Evolutionary conservation across 2,113 vertebrate species (phyloP), one percentile per base, ranked within the genome.

Genomic region (Albula goreensis): DNA sequence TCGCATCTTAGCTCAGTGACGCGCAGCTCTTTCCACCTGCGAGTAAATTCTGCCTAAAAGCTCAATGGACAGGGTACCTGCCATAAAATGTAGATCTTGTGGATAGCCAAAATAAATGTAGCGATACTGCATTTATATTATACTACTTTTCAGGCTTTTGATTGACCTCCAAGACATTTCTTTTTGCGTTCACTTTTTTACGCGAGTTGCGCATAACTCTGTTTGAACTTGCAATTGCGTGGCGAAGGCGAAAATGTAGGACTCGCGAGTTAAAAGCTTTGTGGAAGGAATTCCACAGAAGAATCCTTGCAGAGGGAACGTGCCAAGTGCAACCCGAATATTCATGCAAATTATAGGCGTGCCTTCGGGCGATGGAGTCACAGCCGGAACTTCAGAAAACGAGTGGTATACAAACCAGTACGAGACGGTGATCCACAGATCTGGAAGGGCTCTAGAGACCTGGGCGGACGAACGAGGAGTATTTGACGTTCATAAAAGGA

Each of bases 321-420:
- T 87, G 85, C 91, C 91, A 92, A 93, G 91, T 88, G 90, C 85
- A 88, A 82, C 89, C 78, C 87, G 90, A 90, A 86, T 91, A 89
- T 93, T 93, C 92, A 95, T 94, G 93, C 93, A 94, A 93, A 93
- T 94, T 93, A 94, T 91, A 95, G 95, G 96, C 92, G 97, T 97
- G 96, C 94, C 94, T 92, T 96, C 90, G 86, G 87, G 90, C 85
- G 92, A 81, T 94, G 91, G 91, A 93, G 92, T 94, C 92, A 85
- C 95, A 92, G 94, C 94, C 96, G 95, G 96, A 97, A 96, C 95
- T 92, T 74, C 87, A 90, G 94, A 93, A 95, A 91, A 91, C 91
- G 92, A 93, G 84, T 92, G 90, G 89, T 96, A 95, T 96, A 96
- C 94, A 96, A 95, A 95, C 94, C 93, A 95, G 91, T 91, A 95